Evolutionary conservation across 2,797 vertebrate genomes (phyloP).

Genomic region (Sparus aurata): DNA sequence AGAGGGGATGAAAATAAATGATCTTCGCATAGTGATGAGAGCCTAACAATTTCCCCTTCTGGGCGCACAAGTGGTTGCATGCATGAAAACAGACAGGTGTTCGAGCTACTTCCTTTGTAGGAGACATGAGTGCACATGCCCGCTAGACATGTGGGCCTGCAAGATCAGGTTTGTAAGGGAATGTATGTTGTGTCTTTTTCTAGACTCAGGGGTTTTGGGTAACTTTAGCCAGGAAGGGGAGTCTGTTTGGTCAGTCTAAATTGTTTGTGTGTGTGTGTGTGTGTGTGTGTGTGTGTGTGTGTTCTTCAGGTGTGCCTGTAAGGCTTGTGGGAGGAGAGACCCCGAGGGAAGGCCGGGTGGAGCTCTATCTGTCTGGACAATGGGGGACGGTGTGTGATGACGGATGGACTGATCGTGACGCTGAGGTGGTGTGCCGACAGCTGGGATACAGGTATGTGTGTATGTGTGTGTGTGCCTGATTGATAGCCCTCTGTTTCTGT

Average conservation of each 20-base stretch:
- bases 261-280: conserved; percentile 5
- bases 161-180: conserved; percentile 44
- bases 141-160: conserved; percentile 2
- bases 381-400: conserved; percentile 99
- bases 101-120: conserved; percentile 24
- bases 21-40: conserved; percentile 9
- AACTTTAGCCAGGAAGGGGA: not conserved
- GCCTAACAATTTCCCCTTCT: conserved; percentile 17
- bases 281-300: conserved; percentile 8
- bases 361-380: conserved; percentile 92
- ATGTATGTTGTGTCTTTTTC: conserved; percentile 33
- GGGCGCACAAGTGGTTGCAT: conserved; percentile 14
- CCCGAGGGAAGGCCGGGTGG: conserved; percentile 94
- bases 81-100: conserved; percentile 51
- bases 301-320: conserved; percentile 89
- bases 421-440: conserved; percentile 95
- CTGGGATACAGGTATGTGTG: conserved; percentile 92
- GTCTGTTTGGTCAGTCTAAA: not conserved
- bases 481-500: not conserved
- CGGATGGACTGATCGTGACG: conserved; percentile 95
- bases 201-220: not conserved
- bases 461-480: not conserved
- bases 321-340: conserved; percentile 96
- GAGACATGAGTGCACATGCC: conserved; percentile 51
- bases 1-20: conserved; percentile 26